These are phyloP conservation scores for Leucoma salicis DNA, from an alignment of 2,888 invertebrate species.

Conservation along the genomic window DNA sequence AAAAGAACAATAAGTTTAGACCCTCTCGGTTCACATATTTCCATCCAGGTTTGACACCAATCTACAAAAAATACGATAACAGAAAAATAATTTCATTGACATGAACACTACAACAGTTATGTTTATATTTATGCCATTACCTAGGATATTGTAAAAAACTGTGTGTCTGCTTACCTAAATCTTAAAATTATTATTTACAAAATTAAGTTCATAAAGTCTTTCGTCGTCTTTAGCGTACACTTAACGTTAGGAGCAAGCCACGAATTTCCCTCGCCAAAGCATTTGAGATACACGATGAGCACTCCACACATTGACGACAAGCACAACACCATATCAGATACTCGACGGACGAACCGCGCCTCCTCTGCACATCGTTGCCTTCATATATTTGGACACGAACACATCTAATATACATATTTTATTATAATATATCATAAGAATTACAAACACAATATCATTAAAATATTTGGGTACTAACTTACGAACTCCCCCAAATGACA, in stretches of 20 bases:
- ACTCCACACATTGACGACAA: conserved; percentile 40
- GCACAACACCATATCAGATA: conserved; percentile 25
- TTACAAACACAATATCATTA: conserved; percentile 66
- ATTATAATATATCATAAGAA: conserved; percentile 54
- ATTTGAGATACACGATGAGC: conserved; percentile 43
- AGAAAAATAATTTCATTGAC: conserved; percentile 69
- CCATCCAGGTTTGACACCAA: conserved; percentile 45
- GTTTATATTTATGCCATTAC: conserved; percentile 68
- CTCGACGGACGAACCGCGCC: not conserved
- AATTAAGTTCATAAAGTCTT: conserved; percentile 75
- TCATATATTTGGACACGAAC: conserved; percentile 31
- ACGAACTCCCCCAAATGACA: conserved; percentile 23
- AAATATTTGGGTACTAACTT: conserved; percentile 49
- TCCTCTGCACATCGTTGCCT: conserved; percentile 22
- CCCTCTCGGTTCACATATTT: conserved; percentile 28
- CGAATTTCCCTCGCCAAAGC: conserved; percentile 47
- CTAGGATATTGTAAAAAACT: conserved; percentile 81
- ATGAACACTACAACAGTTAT: conserved; percentile 75
- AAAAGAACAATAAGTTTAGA: conserved; percentile 34
- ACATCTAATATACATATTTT: conserved; percentile 46
- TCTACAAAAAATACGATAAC: conserved; percentile 63
- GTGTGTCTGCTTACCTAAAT: conserved; percentile 71
- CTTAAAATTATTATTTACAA: conserved; percentile 77
- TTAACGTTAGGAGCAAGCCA: conserved; percentile 60
- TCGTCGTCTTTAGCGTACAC: conserved; percentile 71